Base-by-base conservation (phyloP, 2,797 vertebrate species). In the Morelia viridis region DNA sequence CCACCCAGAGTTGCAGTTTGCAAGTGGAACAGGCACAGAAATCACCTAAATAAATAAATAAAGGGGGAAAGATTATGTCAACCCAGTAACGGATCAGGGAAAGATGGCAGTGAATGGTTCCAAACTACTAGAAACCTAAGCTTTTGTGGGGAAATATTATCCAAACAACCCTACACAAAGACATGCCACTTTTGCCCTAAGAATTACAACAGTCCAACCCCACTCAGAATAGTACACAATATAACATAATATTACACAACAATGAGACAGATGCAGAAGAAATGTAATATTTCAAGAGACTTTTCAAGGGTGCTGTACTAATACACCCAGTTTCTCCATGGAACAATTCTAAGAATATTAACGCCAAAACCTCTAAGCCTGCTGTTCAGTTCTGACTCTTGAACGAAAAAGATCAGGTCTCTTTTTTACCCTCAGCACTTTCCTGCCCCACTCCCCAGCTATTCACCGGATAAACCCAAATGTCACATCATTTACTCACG, bases 321-420 rank as follows among this genome's bases (percentile, higher is more conserved):
- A 65, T 61, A 87, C 61, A 86, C 53, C 57, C 89, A 92, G 90
- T 15, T 10, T 31, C 31, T 91, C 58, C 46, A 58, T 53, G 24
- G 22, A 50, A 87, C 31, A 91, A 87, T 91, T 83, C 5, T 31
- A 50, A 89, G 68, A 60, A 80, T 87, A 80, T 87, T 91, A 93
- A 68, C 19, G 5, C 6, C 41, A 80, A 46, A 64, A 64, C 64
- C 19, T 86, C 68, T 65, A 60, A 92, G 50, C 28, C 87, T 68
- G 58, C 87, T 88, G 31, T 90, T 58, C 83, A 89, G 19, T 92
- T 87, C 68, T 83, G 53, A 87, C 65, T 85, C 58, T 92, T 53
- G 58, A 87, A 92, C 90, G 19, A 46, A 64, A 89, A 83, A 84
- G 24, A 93, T 90, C 31, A 50, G 83, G 65, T 65, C 17, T 89